These are phyloP conservation scores for Heptranchias perlo DNA, from an alignment of 2,113 vertebrate species.

Conservation along the genomic window DNA sequence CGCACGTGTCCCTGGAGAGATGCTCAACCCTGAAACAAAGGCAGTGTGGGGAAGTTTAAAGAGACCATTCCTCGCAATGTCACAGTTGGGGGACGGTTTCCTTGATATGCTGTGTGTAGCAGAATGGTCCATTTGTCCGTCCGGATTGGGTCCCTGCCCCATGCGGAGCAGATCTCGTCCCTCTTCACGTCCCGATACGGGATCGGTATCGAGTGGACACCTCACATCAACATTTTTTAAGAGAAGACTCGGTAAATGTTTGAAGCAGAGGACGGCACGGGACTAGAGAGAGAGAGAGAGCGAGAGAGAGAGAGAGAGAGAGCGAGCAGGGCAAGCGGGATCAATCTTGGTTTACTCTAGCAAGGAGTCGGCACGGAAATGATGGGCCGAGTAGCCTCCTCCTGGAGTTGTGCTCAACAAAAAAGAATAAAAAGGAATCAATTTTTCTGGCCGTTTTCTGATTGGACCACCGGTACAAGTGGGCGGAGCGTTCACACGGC, in stretches of 20 bases:
- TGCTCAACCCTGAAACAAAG: not conserved
- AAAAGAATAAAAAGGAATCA: not conserved
- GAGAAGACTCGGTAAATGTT: not conserved
- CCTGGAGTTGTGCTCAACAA: not conserved
- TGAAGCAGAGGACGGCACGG: not conserved
- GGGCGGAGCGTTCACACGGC: not conserved
- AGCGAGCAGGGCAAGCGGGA: not conserved
- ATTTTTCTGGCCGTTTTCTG: not conserved
- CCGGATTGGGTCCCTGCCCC: not conserved
- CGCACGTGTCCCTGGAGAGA: not conserved
- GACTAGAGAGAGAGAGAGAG: no score
- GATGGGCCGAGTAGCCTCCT: not conserved
- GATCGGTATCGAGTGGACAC: not conserved
- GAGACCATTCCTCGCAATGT: not conserved
- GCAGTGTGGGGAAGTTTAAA: not conserved
- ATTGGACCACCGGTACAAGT: not conserved
- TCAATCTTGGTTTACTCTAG: not conserved
- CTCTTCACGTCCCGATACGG: not conserved
- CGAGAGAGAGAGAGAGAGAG: no score
- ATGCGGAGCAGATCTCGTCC: not conserved
- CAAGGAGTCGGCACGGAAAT: not conserved
- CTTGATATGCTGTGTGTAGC: no score
- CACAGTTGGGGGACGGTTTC: not conserved
- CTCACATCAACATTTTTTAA: not conserved
- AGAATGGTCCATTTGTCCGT: not conserved